These are phyloP conservation scores for Tipula unca DNA, from an alignment of 2,888 invertebrate species.

Conservation along the genomic window DNA sequence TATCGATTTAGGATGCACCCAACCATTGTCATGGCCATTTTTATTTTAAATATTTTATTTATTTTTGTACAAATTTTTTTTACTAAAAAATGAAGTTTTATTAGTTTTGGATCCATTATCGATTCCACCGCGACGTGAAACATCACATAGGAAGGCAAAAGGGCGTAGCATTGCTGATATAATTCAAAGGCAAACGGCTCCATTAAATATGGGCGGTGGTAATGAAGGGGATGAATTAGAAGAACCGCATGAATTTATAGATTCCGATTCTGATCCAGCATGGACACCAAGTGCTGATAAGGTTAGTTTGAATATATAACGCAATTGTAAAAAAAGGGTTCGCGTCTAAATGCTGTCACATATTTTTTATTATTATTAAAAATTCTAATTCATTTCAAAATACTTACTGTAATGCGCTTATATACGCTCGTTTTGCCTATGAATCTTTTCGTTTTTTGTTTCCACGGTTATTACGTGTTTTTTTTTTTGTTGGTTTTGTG, in stretches of 20 bases:
- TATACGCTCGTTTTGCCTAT: background rate
- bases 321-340: constrained; percentile 1
- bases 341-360: background rate
- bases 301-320: constrained; percentile 28
- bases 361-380: background rate
- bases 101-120: constrained; percentile 37
- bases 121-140: constrained; percentile 51
- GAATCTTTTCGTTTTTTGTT: background rate
- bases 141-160: constrained; percentile 57
- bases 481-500: background rate
- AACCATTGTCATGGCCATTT: background rate
- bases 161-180: constrained; percentile 51
- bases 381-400: constrained; percentile 18
- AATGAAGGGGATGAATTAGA: constrained; percentile 46
- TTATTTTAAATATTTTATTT: background rate
- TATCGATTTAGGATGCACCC: background rate
- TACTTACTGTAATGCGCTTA: background rate
- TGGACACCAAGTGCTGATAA: constrained; percentile 59
- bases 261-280: constrained; percentile 65
- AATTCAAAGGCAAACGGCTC: constrained; percentile 36
- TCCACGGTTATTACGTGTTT: background rate
- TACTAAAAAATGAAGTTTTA: constrained; percentile 14
- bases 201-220: constrained; percentile 21
- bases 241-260: constrained; percentile 49
- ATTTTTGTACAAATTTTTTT: background rate